Evolutionary conservation across 1,140 invertebrate species (phyloP).

Genomic region (Coptotermes formosanus): DNA sequence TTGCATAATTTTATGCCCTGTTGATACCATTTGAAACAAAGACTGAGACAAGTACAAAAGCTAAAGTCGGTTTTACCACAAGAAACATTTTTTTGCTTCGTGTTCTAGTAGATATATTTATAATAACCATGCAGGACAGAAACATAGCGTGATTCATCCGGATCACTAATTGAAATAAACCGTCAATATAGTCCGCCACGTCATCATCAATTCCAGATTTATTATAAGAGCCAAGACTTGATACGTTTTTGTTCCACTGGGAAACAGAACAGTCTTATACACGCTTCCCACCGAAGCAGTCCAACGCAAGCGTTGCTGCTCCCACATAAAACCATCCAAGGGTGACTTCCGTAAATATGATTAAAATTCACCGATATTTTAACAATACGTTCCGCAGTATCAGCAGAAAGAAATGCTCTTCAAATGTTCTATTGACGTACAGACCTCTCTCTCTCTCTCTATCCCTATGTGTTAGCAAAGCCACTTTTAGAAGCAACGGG

Average conservation of each 20-base stretch:
- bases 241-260: background rate
- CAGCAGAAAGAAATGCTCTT: too few species aligned
- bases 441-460: too few species aligned
- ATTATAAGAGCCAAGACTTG: background rate
- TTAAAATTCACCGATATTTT: too few species aligned
- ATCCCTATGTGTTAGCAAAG: too few species aligned
- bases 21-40: slow-evolving; percentile 14
- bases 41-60: background rate
- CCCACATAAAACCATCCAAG: background rate
- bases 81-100: background rate
- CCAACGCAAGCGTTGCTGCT: too few species aligned
- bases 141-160: background rate
- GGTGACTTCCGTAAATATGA: background rate
- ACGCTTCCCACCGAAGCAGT: background rate
- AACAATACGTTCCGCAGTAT: too few species aligned
- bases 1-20: background rate
- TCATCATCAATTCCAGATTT: background rate
- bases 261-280: background rate
- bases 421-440: too few species aligned
- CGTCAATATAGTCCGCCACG: background rate
- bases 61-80: background rate
- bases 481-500: too few species aligned
- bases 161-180: background rate
- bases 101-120: background rate
- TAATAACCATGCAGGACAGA: background rate